Conservation (phyloP, 2,888 invertebrate species). For the Eugnorisma glareosa region DNA sequence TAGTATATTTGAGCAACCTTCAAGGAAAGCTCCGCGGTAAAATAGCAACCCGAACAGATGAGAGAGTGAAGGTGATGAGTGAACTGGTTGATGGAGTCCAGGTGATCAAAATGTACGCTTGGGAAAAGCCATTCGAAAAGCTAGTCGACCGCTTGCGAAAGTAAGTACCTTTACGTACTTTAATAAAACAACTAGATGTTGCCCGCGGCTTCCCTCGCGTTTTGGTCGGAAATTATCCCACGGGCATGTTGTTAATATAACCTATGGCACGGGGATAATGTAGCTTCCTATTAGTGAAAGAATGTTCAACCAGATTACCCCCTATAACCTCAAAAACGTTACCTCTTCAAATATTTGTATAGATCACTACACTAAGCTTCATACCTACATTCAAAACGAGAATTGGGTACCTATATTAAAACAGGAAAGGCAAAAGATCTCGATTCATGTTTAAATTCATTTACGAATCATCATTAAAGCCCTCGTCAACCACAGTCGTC, state of each 20-base stretch:
- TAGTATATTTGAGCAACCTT: constrained; percentile 85
- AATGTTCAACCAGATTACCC: too few species aligned
- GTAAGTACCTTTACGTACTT: constrained; percentile 83
- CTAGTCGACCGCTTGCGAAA: constrained; percentile 92
- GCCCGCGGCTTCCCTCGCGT: too few species aligned
- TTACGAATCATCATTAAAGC: background rate
- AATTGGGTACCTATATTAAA: too few species aligned
- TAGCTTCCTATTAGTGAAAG: too few species aligned
- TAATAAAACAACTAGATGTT: too few species aligned
- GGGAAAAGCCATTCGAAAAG: constrained; percentile 94
- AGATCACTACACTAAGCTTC: too few species aligned
- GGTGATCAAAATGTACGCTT: constrained; percentile 96
- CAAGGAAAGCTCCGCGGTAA: constrained; percentile 89
- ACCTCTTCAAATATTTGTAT: too few species aligned
- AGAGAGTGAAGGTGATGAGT: constrained; percentile 94
- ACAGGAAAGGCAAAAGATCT: background rate
- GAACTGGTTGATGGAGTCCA: constrained; percentile 95
- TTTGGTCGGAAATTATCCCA: too few species aligned
- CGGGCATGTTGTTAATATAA: too few species aligned
- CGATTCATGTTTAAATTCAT: background rate
- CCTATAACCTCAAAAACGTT: too few species aligned
- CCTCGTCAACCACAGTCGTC: background rate
- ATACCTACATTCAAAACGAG: too few species aligned
- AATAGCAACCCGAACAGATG: constrained; percentile 93
- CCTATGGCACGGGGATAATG: too few species aligned